phyloP scores from a whole-genome alignment of 2,888 invertebrate species.

The Antheraea yamamai region DNA sequence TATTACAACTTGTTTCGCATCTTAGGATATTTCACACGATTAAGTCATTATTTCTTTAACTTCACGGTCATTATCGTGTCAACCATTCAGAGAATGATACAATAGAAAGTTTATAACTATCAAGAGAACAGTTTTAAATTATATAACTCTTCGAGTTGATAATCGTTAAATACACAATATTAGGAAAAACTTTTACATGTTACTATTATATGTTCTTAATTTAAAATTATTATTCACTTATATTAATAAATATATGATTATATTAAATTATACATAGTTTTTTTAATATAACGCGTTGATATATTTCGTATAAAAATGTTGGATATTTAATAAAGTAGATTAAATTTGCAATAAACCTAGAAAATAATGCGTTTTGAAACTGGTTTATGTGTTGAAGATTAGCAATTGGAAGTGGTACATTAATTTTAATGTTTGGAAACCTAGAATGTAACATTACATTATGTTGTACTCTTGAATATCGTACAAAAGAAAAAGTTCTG shows the following conservation, averaged over 20 bases:
- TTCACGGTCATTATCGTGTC: constrained; percentile 8
- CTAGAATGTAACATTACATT: neutral
- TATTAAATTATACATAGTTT: too few species aligned
- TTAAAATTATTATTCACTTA: neutral
- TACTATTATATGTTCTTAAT: neutral
- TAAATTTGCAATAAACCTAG: constrained; percentile 20
- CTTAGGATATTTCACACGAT: neutral
- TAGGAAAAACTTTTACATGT: neutral
- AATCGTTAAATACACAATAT: neutral
- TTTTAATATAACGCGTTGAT: constrained; percentile 23
- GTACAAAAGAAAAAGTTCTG: neutral
- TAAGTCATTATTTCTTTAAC: neutral
- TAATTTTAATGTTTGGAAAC: neutral
- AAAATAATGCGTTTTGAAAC: constrained; percentile 13
- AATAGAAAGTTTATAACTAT: constrained; percentile 1
- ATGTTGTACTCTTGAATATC: neutral
- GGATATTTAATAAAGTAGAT: constrained; percentile 12
- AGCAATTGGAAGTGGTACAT: constrained; percentile 9
- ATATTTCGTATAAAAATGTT: constrained; percentile 24
- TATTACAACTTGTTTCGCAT: neutral
- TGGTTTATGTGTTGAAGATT: constrained; percentile 3
- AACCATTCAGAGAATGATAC: neutral
- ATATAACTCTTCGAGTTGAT: neutral
- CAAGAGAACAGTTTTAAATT: neutral
- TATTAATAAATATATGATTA: neutral